Evolutionary conservation across 2,888 invertebrate genomes (phyloP), one percentile per base, ranked within the genome.

Genomic region (Hirtodrosophila duncani): DNA sequence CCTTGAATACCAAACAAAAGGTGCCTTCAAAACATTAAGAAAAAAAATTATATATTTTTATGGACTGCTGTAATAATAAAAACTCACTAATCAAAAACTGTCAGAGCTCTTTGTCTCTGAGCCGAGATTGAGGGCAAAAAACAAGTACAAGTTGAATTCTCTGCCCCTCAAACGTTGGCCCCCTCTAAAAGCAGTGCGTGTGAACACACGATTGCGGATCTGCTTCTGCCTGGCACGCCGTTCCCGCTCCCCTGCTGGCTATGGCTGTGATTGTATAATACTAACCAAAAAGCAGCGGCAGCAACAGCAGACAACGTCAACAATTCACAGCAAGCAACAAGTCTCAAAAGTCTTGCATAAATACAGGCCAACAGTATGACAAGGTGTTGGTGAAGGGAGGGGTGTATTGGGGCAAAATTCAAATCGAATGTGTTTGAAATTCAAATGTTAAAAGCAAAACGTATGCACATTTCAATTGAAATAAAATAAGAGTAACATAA

Each of bases 201-300:
- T n/a, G n/a, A n/a, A n/a, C n/a, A n/a, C n/a, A n/a, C n/a, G n/a
- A n/a, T n/a, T n/a, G n/a, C n/a, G n/a, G n/a, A n/a, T n/a, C n/a
- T n/a, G n/a, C n/a, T n/a, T n/a, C n/a, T n/a, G n/a, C n/a, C n/a
- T n/a, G n/a, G n/a, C n/a, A n/a, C n/a, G n/a, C n/a, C 13, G 34
- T 20, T 11, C 8, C 41, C 21, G 17, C 29, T n/a, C 11, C 9
- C 53, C 41, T 51, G 27, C 7, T 36, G 33, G 20, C 24, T 48
- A 31, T 48, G 31, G 70, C 58, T 61, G 43, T 41, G 61, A 66
- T 75, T 80, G 81, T 77, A 75, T 77, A 77, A 77, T 63, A 58
- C 38, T 68, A 64, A 63, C 72, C 65, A 78, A 75, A 65, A 71
- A 58, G 39, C 44, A 56, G 45, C 41, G 23, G 56, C 52, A 42